Conservation (phyloP, 2,888 invertebrate species). For the Hyppa rectilinea region DNA sequence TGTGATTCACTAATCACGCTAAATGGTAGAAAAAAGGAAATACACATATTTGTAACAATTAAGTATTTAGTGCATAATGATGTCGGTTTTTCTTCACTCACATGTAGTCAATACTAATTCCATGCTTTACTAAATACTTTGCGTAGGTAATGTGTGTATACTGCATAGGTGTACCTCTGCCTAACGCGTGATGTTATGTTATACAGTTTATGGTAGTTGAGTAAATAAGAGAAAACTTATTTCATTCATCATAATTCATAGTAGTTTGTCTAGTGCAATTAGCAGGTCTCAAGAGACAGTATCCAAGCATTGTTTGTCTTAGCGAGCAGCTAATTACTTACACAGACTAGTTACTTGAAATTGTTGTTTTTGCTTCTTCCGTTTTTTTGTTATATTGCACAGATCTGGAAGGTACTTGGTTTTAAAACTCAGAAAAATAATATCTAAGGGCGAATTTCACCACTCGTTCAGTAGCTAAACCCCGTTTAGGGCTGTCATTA, state of each 20-base stretch:
- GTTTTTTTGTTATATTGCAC: not conserved
- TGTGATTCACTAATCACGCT: constrained; percentile 35
- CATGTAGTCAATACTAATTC: not conserved
- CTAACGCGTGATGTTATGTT: too few species aligned
- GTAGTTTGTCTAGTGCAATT: constrained; percentile 37
- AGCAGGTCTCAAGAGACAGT: constrained; percentile 28
- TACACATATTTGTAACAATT: constrained; percentile 5
- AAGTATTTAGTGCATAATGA: not conserved
- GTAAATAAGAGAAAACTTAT: constrained; percentile 12
- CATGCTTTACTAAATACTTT: too few species aligned
- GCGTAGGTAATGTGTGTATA: too few species aligned
- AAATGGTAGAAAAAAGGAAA: constrained; percentile 16
- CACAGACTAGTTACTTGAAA: not conserved
- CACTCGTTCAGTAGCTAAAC: too few species aligned
- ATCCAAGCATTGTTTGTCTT: constrained; percentile 37
- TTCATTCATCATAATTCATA: constrained; percentile 36
- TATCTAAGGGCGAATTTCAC: too few species aligned
- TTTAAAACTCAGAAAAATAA: not conserved
- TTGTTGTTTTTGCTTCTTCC: not conserved
- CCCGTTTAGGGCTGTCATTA: too few species aligned
- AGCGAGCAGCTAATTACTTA: constrained; percentile 28
- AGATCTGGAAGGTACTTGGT: not conserved
- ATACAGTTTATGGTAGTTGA: not conserved
- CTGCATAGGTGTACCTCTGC: too few species aligned
- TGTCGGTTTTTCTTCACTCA: not conserved